Conservation (phyloP, 2,888 invertebrate genomes). For the Ochropacha duplaris region DNA sequence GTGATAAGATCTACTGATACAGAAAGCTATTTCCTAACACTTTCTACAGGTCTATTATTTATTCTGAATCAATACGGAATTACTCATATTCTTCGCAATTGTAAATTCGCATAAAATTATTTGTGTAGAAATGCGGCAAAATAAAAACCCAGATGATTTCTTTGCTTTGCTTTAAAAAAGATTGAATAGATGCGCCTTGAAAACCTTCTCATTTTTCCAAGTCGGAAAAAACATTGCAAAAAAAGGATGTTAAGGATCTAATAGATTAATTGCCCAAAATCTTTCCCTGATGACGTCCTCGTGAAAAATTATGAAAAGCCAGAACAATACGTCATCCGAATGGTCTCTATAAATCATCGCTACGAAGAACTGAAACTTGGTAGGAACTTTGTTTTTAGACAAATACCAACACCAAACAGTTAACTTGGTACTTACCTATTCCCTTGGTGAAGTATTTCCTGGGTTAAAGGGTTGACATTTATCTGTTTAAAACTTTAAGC, state of each 20-base stretch:
- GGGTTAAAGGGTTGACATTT: neutral
- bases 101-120: too few relatives aligned
- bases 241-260: neutral
- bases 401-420: neutral
- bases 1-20: neutral
- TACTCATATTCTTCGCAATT: too few relatives aligned
- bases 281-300: neutral
- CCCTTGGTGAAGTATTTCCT: neutral
- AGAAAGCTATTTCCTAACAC: neutral
- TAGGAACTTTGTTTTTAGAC: neutral
- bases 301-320: constrained; percentile 1
- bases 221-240: too few relatives aligned
- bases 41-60: neutral
- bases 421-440: neutral
- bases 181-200: neutral
- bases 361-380: neutral
- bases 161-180: too few relatives aligned
- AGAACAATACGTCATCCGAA: neutral
- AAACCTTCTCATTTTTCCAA: too few relatives aligned
- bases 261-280: neutral
- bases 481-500: neutral
- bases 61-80: too few relatives aligned
- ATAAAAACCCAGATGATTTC: too few relatives aligned
- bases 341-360: neutral
- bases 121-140: too few relatives aligned